Conservation (phyloP, 2,888 invertebrate species). For the Selenia dentaria region DNA sequence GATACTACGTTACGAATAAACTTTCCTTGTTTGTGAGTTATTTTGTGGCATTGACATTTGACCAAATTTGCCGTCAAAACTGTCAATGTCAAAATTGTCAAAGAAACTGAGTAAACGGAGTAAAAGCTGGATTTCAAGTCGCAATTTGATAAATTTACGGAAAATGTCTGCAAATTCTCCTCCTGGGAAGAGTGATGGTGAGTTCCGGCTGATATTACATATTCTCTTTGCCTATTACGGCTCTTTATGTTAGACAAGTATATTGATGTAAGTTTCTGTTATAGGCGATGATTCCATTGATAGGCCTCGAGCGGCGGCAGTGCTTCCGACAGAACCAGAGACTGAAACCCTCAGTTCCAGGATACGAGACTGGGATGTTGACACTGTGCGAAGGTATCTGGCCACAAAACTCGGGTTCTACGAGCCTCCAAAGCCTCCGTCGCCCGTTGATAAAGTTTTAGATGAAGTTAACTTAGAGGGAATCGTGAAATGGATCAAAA, state of each 20-base stretch:
- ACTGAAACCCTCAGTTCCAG: slow-evolving; percentile 62
- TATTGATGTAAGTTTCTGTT: slow-evolving; percentile 22
- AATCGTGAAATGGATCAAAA: slow-evolving; percentile 91
- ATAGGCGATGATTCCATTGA: slow-evolving; percentile 58
- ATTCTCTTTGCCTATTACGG: too few relatives aligned
- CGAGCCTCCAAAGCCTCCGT: slow-evolving; percentile 66
- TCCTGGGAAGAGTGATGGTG: slow-evolving; percentile 73
- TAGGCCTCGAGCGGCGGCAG: slow-evolving; percentile 40
- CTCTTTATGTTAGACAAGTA: slow-evolving; percentile 13
- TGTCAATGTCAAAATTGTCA: slow-evolving; percentile 32
- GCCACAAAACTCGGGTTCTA: slow-evolving; percentile 86
- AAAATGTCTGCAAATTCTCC: slow-evolving; percentile 79
- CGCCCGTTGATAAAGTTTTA: slow-evolving; percentile 78
- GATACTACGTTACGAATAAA: too few relatives aligned
- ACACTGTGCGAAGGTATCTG: slow-evolving; percentile 86
- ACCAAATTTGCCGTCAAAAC: background rate
- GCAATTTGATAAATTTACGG: slow-evolving; percentile 64
- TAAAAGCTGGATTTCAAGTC: slow-evolving; percentile 65
- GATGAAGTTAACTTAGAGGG: slow-evolving; percentile 90
- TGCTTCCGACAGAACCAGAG: slow-evolving; percentile 66
- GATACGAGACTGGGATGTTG: slow-evolving; percentile 82
- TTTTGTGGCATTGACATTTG: too few relatives aligned
- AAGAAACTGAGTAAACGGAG: slow-evolving; percentile 56
- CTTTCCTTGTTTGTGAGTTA: too few relatives aligned
- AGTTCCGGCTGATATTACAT: slow-evolving; percentile 35